Evolutionary conservation across 92 coral and sea anemone genomes (phyloP), one percentile per base, ranked within the genome.

Genomic region (Palythoa grandiflora): DNA sequence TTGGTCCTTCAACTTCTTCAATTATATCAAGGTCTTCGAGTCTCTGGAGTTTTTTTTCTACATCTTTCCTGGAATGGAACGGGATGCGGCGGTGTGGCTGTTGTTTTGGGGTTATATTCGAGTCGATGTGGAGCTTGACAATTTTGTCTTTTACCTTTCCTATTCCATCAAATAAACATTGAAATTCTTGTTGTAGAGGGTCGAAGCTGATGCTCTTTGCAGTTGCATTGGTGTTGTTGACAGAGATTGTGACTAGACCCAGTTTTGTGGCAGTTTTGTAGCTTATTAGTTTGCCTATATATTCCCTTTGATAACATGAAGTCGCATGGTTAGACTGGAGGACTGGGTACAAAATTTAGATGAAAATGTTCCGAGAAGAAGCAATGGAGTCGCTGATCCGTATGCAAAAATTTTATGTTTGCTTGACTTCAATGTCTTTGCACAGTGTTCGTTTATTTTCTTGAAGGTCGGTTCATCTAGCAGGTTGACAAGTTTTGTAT

Each of bases 71-170:
- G 13, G 83, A 91, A 53, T 92, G 92, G 65, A 90, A 90, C 3
- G 90, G 81, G 74, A 88, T 71, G 38, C 93, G 28, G 72, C 93
- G 92, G 75, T 90, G 93, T 8, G 91, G 91, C 78, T 93, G 93
- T 47, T 87, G 90, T 50, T 93, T 93, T 38, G 92, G 92, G 9
- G 53, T 40, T 15, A 93, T 80, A 13, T 80, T 86, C 28, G 78
- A 66, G 75, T 88, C 89, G 71, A 94, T 92, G 91, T 87, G 94
- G 2, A 94, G 87, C 74, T 94, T 92, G 83, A 92, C 61, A 47
- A 68, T 53, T 19, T 89, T 89, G 52, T 80, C 96, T 79, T 85
- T 91, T 21, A 92, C 84, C 72, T 92, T 88, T 57, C 92, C 88
- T 73, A 92, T 83, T 15, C 94, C 92, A 21, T 78, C 93, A 83